Evolutionary conservation across 2,888 invertebrate species (phyloP).

Genomic region (Vandiemenella viatica): DNA sequence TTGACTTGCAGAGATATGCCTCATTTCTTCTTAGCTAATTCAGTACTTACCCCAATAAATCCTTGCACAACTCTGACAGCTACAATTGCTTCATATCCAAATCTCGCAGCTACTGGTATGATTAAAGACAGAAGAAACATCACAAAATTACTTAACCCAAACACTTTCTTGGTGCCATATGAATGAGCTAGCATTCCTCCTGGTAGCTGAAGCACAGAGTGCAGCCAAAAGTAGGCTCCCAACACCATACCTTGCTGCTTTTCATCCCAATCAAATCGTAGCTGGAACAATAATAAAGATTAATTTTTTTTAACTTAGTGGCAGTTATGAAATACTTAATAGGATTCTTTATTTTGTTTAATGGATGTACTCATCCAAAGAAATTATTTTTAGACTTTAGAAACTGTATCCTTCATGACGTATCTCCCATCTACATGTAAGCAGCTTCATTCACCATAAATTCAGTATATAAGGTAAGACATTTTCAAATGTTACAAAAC

Average conservation of each 20-base stretch:
- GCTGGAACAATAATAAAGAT: constrained; percentile 15
- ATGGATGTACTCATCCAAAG: too few species aligned
- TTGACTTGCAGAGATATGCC: not conserved
- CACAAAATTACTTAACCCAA: constrained; percentile 47
- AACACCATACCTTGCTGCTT: constrained; percentile 45
- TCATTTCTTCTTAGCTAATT: not conserved
- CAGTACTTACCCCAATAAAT: constrained; percentile 42
- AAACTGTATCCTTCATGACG: too few species aligned
- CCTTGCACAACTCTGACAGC: constrained; percentile 50
- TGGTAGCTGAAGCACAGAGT: constrained; percentile 54
- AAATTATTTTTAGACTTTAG: too few species aligned
- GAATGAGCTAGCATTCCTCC: constrained; percentile 52
- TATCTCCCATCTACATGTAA: too few species aligned
- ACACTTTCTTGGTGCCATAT: constrained; percentile 55
- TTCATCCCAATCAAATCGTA: constrained; percentile 44
- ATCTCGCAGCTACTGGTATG: constrained; percentile 46
- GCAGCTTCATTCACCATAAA: too few species aligned
- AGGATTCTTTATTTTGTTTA: too few species aligned
- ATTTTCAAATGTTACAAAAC: too few species aligned
- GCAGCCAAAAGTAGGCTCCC: constrained; percentile 57
- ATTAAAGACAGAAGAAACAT: constrained; percentile 47
- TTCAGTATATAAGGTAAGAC: too few species aligned
- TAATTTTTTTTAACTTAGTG: too few species aligned
- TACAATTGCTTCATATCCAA: constrained; percentile 40
- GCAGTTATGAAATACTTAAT: too few species aligned